Evolutionary conservation across 2,888 invertebrate species (phyloP).

Genomic region (Thera britannica): DNA sequence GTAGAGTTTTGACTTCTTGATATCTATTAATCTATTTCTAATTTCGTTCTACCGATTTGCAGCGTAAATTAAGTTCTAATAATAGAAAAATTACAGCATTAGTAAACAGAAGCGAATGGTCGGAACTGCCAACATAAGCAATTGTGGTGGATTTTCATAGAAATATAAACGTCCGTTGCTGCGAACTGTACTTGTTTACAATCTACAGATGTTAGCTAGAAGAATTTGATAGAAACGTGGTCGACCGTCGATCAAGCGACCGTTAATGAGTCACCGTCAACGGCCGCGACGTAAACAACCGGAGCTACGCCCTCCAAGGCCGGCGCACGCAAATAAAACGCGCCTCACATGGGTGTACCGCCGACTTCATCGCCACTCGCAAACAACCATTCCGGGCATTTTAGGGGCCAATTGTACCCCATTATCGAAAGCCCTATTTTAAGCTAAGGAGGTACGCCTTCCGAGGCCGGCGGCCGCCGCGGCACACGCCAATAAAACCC

Average conservation of each 20-base stretch:
- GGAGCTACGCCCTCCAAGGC: slow-evolving; percentile 65
- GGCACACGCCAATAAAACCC: background rate
- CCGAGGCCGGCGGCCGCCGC: background rate
- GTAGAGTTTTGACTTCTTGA: background rate
- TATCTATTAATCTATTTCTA: background rate
- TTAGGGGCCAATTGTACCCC: background rate
- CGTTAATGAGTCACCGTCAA: slow-evolving; percentile 70
- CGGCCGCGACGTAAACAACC: slow-evolving; percentile 67
- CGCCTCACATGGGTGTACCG: slow-evolving; percentile 68
- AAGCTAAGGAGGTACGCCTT: background rate
- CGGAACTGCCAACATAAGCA: background rate
- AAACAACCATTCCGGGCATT: slow-evolving; percentile 16
- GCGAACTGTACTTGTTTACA: slow-evolving; percentile 41
- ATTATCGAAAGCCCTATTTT: background rate
- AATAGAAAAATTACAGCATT: background rate
- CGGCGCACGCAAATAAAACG: slow-evolving; percentile 68
- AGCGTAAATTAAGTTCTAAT: background rate
- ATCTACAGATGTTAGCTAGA: slow-evolving; percentile 39
- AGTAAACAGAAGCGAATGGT: background rate
- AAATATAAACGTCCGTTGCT: slow-evolving; percentile 7
- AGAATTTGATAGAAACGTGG: slow-evolving; percentile 51
- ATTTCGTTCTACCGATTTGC: background rate
- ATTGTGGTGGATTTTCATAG: background rate
- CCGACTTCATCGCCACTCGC: slow-evolving; percentile 36
- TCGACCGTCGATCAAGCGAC: slow-evolving; percentile 55